These are phyloP conservation scores for Calypte anna DNA, from an alignment of 2,113 vertebrate species.

Conservation along the genomic window DNA sequence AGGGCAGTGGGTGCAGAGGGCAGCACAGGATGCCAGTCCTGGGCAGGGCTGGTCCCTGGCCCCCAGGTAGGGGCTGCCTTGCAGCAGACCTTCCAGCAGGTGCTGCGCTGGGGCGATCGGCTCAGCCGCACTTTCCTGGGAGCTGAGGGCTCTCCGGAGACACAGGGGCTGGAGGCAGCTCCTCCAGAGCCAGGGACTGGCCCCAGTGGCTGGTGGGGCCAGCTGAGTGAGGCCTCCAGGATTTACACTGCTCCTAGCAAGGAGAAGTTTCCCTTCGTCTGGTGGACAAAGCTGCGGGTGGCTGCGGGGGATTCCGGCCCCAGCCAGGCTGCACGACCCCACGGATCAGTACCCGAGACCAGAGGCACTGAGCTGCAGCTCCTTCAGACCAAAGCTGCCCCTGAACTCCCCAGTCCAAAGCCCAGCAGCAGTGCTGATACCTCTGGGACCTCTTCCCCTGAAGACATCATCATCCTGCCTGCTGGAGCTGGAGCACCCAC, in stretches of 20 bases:
- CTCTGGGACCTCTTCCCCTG: conserved; percentile 2
- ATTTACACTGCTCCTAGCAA: conserved; percentile 51
- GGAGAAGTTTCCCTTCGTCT: conserved; percentile 46
- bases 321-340: accelerated
- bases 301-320: neutral
- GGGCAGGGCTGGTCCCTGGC: conserved; percentile 16
- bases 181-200: neutral
- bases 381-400: neutral
- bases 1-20: neutral
- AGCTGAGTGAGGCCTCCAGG: conserved; percentile 74
- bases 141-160: neutral
- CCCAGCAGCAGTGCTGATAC: neutral
- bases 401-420: accelerated
- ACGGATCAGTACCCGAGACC: accelerated
- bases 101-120: conserved; percentile 84
- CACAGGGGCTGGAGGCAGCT: neutral
- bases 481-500: neutral
- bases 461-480: neutral
- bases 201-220: conserved; percentile 73
- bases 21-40: neutral
- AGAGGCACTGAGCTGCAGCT: neutral
- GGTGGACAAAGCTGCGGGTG: conserved; percentile 48
- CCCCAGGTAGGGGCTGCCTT: conserved; percentile 82
- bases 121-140: conserved; percentile 79
- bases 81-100: conserved; percentile 85